Evolutionary conservation across 2,888 invertebrate species (phyloP), one percentile per base, ranked within the genome.

Genomic region (Agrypnus murinus): DNA sequence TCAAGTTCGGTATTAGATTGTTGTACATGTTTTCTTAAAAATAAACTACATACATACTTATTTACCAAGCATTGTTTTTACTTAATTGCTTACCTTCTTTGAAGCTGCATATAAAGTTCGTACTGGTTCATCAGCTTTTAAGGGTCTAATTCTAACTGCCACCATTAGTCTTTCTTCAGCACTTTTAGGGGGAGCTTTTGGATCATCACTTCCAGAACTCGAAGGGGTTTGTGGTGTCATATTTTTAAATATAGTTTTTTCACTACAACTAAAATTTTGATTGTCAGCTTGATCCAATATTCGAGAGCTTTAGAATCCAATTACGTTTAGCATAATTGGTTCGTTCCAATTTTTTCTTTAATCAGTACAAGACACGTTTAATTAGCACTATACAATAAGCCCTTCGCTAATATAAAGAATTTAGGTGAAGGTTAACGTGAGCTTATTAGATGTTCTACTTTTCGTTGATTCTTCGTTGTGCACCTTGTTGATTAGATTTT

Each of bases 91-190:
- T 84, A 92, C 95, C 91, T 93, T 94, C 81, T 93, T 91, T 85
- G 93, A 93, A 78, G 94, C 88, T 79, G 91, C 92, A 84, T 93
- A 92, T 67, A 95, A 89, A 80, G 92, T 90, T 79, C 93, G 90
- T 57, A 91, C 90, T 50, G 90, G 89, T 86, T 97, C 97, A 80
- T 92, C 92, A 38, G 88, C 84, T 74, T 91, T 90, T 74, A 95
- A 88, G 6, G 98, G 98, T 69, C 97, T 90, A 74, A 98, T 94
- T 79, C 98, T 91, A 65, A 98, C 94, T 55, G 95, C 95, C 72
- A 98, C 97, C 86, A 86, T 86, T 25, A 87, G 77, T 50, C 84
- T 78, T 72, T 86, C 86, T 76, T 86, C 86, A 0, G 82, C 82
- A 65, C 79, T 79, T 76, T 81, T 84, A 4, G 79, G 75, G 0